Percentiles rank a stretch among this genome's conserved stretches.
phyloP scores from a whole-genome alignment of 2,888 invertebrate genomes.

The Euplexia lucipara region DNA sequence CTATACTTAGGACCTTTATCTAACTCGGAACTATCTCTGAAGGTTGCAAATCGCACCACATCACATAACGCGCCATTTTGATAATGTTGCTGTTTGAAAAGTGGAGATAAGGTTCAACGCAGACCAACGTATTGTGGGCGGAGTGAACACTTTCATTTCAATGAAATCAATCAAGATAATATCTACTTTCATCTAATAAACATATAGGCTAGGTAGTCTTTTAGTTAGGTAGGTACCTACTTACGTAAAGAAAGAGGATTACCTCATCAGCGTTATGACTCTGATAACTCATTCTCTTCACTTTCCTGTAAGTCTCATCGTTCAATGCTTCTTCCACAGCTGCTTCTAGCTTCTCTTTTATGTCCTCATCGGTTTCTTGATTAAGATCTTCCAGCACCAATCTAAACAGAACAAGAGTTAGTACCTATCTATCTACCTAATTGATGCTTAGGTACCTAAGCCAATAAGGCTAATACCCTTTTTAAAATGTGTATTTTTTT shows the following conservation, averaged over 20 bases:
- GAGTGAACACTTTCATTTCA: background rate
- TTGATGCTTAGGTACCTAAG: background rate
- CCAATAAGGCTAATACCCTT: too few species aligned
- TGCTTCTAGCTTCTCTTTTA: slow-evolving; percentile 92
- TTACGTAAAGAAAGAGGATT: slow-evolving; percentile 53
- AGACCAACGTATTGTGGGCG: too few species aligned
- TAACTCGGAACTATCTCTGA: slow-evolving; percentile 34
- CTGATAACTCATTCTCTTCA: slow-evolving; percentile 94
- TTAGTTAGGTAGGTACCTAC: too few species aligned
- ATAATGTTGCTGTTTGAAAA: slow-evolving; percentile 9
- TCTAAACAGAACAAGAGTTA: slow-evolving; percentile 69
- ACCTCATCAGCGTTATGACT: slow-evolving; percentile 93
- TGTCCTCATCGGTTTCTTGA: slow-evolving; percentile 83
- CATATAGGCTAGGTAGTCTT: too few species aligned
- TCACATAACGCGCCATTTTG: slow-evolving; percentile 1
- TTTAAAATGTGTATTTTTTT: too few species aligned
- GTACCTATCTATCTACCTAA: background rate
- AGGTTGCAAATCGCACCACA: slow-evolving; percentile 29
- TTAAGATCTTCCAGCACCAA: slow-evolving; percentile 88
- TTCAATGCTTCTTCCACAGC: slow-evolving; percentile 93
- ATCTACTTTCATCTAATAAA: background rate
- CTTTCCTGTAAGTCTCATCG: slow-evolving; percentile 93
- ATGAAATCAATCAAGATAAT: too few species aligned
- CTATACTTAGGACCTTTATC: slow-evolving; percentile 32
- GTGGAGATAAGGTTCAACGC: slow-evolving; percentile 12